Percentiles rank a stretch among this genome's conserved stretches.
Evolutionary conservation across 2,113 vertebrate species (phyloP).

Genomic region (Dryoscopus gambensis): DNA sequence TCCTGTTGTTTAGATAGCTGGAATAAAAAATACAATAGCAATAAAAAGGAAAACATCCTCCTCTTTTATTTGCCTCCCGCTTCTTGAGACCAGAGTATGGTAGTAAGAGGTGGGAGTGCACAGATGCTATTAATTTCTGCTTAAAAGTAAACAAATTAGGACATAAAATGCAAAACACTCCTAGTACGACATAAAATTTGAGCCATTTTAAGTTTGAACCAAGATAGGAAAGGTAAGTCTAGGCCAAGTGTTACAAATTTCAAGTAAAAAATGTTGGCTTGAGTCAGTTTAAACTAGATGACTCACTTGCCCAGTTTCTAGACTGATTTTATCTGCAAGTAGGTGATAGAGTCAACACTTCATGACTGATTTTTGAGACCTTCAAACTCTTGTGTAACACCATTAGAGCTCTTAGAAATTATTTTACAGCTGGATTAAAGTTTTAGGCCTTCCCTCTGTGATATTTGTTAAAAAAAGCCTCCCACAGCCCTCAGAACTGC

Average conservation of each 20-base stretch:
- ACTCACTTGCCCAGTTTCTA: not conserved
- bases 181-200: not conserved
- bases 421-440: not conserved
- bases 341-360: not conserved
- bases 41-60: not conserved
- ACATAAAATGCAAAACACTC: not conserved
- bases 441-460: not conserved
- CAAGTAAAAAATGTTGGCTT: not conserved
- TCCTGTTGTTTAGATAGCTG: not conserved
- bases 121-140: constrained; percentile 24
- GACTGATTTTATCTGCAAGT: not conserved
- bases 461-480: not conserved
- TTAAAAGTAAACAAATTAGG: constrained; percentile 5
- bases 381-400: not conserved
- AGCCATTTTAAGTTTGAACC: not conserved
- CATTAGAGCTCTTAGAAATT: not conserved
- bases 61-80: not conserved
- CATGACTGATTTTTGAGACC: not conserved
- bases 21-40: not conserved
- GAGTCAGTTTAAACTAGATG: not conserved
- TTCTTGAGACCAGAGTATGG: not conserved
- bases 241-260: not conserved
- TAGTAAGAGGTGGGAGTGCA: not conserved
- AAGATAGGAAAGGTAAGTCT: not conserved
- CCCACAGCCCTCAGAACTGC: not conserved